Evolutionary conservation across 2,888 invertebrate species (phyloP).

Genomic region (Cosmia trapezina): DNA sequence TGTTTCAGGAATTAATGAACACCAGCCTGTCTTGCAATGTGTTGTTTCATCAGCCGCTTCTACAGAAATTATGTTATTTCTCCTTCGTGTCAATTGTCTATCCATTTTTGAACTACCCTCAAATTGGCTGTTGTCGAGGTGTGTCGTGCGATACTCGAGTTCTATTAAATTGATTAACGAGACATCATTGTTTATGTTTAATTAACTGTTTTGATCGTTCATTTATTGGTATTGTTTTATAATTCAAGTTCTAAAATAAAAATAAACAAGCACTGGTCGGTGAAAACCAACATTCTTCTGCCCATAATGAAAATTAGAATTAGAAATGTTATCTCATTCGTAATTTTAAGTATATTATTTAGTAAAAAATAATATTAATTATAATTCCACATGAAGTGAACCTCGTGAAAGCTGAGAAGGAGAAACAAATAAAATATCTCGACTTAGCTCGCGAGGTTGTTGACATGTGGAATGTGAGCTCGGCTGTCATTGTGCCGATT

Average conservation of each 20-base stretch:
- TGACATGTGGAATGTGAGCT: too few relatives aligned
- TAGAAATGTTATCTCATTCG: too few relatives aligned
- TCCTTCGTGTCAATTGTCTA: constrained; percentile 25
- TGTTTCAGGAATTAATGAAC: constrained; percentile 12
- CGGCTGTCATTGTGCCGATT: too few relatives aligned
- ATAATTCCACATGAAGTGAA: too few relatives aligned
- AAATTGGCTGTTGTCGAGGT: constrained; percentile 20
- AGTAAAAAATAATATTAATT: too few relatives aligned
- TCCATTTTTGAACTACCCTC: constrained; percentile 15
- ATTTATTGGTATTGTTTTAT: not conserved
- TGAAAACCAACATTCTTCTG: not conserved
- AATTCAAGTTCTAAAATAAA: not conserved
- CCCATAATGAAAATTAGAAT: too few relatives aligned
- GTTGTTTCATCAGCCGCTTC: constrained; percentile 14
- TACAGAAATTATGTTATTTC: constrained; percentile 10
- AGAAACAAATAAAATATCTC: too few relatives aligned
- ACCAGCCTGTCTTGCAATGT: not conserved
- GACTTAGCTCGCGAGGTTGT: too few relatives aligned
- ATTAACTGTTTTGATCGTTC: constrained; percentile 23
- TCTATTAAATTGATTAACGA: constrained; percentile 30
- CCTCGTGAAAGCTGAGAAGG: too few relatives aligned
- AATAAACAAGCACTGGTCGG: not conserved
- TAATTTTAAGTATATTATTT: too few relatives aligned
- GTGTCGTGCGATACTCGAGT: not conserved
- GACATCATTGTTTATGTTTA: constrained; percentile 17